Conservation (phyloP, 2,797 vertebrate genomes). For the Spinibarbus caldwelli region DNA sequence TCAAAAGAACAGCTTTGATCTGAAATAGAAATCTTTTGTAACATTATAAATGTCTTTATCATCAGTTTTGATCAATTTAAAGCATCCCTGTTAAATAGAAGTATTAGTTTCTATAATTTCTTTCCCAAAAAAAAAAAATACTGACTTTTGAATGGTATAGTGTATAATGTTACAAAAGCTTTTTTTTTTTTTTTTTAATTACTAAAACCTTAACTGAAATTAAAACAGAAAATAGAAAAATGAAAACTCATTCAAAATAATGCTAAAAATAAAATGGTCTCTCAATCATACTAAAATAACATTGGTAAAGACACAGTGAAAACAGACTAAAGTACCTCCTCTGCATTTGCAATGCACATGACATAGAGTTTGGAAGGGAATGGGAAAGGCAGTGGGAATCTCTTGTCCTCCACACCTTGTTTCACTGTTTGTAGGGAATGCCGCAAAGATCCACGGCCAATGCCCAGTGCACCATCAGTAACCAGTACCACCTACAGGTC, state of each 20-base stretch:
- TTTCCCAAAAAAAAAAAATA: no score
- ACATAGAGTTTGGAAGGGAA: constrained; percentile 94
- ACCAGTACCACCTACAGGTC: constrained; percentile 89
- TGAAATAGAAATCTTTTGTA: no score
- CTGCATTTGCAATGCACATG: constrained; percentile 95
- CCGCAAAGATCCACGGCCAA: constrained; percentile 93
- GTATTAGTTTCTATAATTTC: no score
- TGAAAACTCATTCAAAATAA: background rate
- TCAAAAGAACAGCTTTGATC: no score
- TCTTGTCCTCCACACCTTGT: constrained; percentile 88
- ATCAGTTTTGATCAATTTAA: no score
- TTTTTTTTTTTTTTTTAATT: no score
- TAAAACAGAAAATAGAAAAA: background rate
- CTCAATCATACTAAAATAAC: background rate
- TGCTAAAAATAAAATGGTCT: background rate
- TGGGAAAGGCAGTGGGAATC: constrained; percentile 95
- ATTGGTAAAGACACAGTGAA: background rate
- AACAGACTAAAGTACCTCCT: constrained; percentile 84
- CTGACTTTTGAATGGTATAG: no score
- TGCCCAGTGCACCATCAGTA: constrained; percentile 94
- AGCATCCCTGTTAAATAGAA: no score
- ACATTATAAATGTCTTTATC: no score
- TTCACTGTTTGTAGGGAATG: constrained; percentile 89
- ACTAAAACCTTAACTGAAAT: background rate
- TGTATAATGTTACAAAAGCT: no score